phyloP scores from a whole-genome alignment of 2,888 invertebrate species.

The Caenorhabditis japonica region DNA sequence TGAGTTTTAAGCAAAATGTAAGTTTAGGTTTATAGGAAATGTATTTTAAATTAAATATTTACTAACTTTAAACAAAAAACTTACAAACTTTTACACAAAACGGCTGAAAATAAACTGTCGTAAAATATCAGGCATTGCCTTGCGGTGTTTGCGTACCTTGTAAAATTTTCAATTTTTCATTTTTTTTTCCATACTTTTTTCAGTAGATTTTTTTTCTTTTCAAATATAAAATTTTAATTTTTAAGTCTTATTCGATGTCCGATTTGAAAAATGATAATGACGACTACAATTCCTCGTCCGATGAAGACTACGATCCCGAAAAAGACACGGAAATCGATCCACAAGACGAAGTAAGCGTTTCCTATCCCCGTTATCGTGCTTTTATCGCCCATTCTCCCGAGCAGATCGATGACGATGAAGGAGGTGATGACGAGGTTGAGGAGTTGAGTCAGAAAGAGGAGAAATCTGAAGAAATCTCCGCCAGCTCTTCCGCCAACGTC shows the following conservation, averaged over 20 bases:
- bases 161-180: not conserved
- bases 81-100: not conserved
- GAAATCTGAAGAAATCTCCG: not conserved
- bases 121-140: not conserved
- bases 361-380: conserved; percentile 22
- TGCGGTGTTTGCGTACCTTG: conserved; percentile 9
- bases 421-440: conserved; percentile 15
- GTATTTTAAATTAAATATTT: not conserved
- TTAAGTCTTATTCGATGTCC: no score
- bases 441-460: not conserved
- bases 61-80: not conserved
- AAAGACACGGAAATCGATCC: conserved; percentile 17
- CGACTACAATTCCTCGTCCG: conserved; percentile 41
- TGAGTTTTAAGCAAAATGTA: not conserved
- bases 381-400: conserved; percentile 33
- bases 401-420: conserved; percentile 27
- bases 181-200: not conserved
- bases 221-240: no score
- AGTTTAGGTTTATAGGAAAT: not conserved
- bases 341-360: conserved; percentile 48
- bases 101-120: not conserved
- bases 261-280: conserved; percentile 8
- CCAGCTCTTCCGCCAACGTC: not conserved
- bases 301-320: conserved; percentile 52
- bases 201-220: not conserved